These are phyloP conservation scores for Haliaeetus leucogaster DNA, from an alignment of 2,113 vertebrate genomes.

Conservation along the genomic window DNA sequence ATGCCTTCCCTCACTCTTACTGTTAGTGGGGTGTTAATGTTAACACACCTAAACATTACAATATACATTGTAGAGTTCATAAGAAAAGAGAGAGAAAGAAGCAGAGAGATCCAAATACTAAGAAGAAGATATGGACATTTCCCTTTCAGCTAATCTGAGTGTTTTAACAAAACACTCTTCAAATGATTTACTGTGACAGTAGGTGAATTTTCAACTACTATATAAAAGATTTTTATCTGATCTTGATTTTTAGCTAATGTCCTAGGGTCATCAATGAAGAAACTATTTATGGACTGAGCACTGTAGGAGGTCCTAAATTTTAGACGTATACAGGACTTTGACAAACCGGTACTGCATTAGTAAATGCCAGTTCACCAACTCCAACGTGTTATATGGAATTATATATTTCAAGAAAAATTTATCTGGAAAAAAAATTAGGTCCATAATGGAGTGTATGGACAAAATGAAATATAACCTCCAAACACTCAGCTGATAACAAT, in stretches of 20 bases:
- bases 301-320: neutral
- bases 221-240: neutral
- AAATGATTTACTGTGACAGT: neutral
- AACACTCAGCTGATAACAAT: neutral
- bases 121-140: neutral
- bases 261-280: neutral
- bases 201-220: neutral
- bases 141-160: neutral
- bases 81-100: neutral
- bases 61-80: neutral
- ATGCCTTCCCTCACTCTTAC: neutral
- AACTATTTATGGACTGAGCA: neutral
- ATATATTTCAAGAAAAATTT: neutral
- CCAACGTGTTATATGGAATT: neutral
- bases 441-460: neutral
- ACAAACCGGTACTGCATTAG: neutral
- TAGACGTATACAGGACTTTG: neutral
- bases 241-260: neutral
- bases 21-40: neutral
- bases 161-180: neutral
- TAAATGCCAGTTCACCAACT: neutral
- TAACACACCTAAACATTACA: neutral
- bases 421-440: neutral
- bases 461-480: neutral
- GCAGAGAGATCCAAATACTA: neutral